Percentiles rank a stretch among this genome's conserved stretches.
These are phyloP conservation scores for Argentina silus DNA, from an alignment of 2,797 vertebrate genomes.

Conservation along the genomic window DNA sequence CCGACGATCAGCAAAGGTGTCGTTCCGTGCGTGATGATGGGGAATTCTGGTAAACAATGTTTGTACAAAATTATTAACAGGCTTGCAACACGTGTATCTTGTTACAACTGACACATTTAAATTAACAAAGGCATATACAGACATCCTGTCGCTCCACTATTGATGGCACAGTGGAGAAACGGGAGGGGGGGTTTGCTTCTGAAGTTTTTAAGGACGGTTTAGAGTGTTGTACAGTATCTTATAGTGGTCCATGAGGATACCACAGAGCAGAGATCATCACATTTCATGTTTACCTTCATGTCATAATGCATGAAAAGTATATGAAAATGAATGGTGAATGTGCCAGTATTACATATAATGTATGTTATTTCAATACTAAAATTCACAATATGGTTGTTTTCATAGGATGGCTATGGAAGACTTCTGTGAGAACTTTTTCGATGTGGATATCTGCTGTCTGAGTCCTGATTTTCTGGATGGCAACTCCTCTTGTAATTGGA, in stretches of 20 bases:
- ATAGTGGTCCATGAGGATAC: too few relatives aligned
- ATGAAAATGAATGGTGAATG: too few relatives aligned
- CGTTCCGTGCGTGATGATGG: constrained; percentile 59
- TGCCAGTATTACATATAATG: too few relatives aligned
- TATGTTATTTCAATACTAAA: background rate
- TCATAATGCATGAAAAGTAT: too few relatives aligned
- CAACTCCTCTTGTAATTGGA: constrained; percentile 77
- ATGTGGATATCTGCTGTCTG: constrained; percentile 83
- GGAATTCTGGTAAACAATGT: constrained; percentile 76
- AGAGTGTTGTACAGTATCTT: too few relatives aligned
- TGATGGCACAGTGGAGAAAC: too few relatives aligned
- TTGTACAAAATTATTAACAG: background rate
- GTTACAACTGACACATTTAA: background rate
- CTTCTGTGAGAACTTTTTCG: constrained; percentile 76
- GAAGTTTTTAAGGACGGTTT: too few relatives aligned
- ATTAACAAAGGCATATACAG: too few relatives aligned
- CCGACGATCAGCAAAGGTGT: constrained; percentile 48
- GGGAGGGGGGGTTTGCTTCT: too few relatives aligned
- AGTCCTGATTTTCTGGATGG: constrained; percentile 82
- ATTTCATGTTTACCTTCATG: too few relatives aligned
- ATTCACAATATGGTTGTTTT: constrained; percentile 22
- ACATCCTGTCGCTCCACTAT: too few relatives aligned
- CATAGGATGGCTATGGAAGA: constrained; percentile 84
- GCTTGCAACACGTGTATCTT: background rate
- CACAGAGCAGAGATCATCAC: too few relatives aligned